Percentiles rank a stretch among this genome's conserved stretches.
Evolutionary conservation across 92 coral and sea anemone genomes (phyloP).

Genomic region (Virgularia gustaviana): DNA sequence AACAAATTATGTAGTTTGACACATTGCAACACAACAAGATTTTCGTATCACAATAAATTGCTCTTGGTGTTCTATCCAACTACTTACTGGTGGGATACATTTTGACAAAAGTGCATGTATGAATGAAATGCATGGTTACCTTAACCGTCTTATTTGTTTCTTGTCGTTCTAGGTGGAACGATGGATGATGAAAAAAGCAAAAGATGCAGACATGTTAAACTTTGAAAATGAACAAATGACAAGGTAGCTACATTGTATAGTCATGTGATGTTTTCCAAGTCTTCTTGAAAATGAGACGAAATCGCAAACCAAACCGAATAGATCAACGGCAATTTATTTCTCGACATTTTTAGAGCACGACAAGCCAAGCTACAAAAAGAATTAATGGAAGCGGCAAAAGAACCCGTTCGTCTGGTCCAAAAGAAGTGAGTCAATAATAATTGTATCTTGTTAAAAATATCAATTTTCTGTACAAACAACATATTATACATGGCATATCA

Average conservation of each 20-base stretch:
- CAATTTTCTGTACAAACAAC: neutral
- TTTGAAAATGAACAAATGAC: constrained; percentile 76
- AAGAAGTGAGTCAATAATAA: no score
- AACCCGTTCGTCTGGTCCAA: constrained; percentile 63
- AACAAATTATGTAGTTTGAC: neutral
- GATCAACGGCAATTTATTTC: no score
- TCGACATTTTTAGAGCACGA: constrained; percentile 52
- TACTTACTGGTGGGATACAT: no score
- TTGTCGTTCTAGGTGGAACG: constrained; percentile 64
- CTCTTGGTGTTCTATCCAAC: no score
- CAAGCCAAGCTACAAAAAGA: constrained; percentile 74
- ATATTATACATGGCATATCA: neutral
- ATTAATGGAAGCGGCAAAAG: constrained; percentile 84
- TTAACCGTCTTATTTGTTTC: neutral
- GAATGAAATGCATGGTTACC: neutral
- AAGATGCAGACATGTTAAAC: constrained; percentile 87
- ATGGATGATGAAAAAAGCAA: constrained; percentile 94
- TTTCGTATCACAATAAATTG: no score
- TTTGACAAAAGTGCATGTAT: neutral
- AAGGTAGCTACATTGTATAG: constrained; percentile 57
- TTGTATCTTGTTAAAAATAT: neutral
- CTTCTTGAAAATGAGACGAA: no score
- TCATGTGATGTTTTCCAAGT: neutral
- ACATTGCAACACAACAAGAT: no score
- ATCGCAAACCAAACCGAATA: no score